Conservation (phyloP, 2,888 invertebrate species). For the Papilio elwesi region DNA sequence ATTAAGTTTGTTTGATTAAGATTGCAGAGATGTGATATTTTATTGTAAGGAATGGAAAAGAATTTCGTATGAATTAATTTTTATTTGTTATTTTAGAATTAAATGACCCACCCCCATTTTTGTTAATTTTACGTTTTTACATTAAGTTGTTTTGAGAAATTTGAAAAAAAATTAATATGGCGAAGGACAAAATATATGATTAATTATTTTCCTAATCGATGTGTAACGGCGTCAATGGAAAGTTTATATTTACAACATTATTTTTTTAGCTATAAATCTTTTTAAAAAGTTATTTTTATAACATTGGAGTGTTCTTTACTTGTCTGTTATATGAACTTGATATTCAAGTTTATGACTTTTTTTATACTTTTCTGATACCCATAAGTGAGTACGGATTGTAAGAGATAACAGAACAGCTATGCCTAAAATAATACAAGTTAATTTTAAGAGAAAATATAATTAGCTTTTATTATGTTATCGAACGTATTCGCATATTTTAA, state of each 20-base stretch:
- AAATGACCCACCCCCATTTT: slow-evolving; percentile 30
- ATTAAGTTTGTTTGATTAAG: no score
- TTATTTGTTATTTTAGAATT: slow-evolving; percentile 38
- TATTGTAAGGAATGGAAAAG: slow-evolving; percentile 42
- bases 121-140: slow-evolving; percentile 8
- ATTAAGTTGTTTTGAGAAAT: neutral
- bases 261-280: neutral
- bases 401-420: slow-evolving; percentile 11
- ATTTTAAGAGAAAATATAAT: slow-evolving; percentile 16
- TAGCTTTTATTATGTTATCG: slow-evolving; percentile 23
- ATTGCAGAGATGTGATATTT: slow-evolving; percentile 60
- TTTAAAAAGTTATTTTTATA: neutral
- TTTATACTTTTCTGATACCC: slow-evolving; percentile 1
- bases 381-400: neutral
- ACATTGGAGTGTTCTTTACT: neutral
- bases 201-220: neutral
- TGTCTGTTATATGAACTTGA: slow-evolving; percentile 42
- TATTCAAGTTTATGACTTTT: slow-evolving; percentile 46
- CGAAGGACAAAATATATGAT: neutral
- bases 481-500: slow-evolving; percentile 29
- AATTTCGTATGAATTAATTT: slow-evolving; percentile 33
- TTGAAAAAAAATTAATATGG: neutral
- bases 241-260: neutral
- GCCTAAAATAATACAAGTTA: slow-evolving; percentile 1
- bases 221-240: neutral